These are phyloP conservation scores for Stercorarius parasiticus DNA, from an alignment of 2,113 vertebrate genomes.

Conservation along the genomic window DNA sequence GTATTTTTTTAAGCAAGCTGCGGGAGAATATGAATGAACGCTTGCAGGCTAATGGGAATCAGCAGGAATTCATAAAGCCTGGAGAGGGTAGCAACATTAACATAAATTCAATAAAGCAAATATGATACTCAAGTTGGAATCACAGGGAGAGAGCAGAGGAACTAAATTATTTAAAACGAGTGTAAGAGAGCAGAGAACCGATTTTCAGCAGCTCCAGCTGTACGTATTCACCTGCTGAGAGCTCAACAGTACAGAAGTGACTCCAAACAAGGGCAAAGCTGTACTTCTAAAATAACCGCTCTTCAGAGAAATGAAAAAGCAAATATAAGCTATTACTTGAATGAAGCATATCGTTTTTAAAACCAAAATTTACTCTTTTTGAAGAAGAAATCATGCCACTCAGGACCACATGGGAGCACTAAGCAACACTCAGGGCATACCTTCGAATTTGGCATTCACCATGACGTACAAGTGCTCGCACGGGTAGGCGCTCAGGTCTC, in stretches of 20 bases:
- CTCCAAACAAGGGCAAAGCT: neutral
- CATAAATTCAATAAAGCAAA: neutral
- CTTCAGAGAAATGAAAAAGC: neutral
- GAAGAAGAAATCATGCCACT: neutral
- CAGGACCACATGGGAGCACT: fast-evolving
- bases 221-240: neutral
- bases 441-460: conserved; percentile 89
- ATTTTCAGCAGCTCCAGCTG: neutral
- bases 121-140: neutral
- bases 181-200: neutral
- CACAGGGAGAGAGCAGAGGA: neutral
- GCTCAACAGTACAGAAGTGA: neutral
- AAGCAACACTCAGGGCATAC: conserved; percentile 26
- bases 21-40: neutral
- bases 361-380: neutral
- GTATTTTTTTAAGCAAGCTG: neutral
- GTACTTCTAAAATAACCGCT: neutral
- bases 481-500: conserved; percentile 85
- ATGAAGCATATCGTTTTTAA: neutral
- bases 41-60: neutral
- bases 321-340: neutral
- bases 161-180: neutral
- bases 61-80: neutral
- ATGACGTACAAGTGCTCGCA: conserved; percentile 95
- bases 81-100: neutral